phyloP scores from a whole-genome alignment of 2,888 invertebrate genomes.

The Spicauda simplicius region DNA sequence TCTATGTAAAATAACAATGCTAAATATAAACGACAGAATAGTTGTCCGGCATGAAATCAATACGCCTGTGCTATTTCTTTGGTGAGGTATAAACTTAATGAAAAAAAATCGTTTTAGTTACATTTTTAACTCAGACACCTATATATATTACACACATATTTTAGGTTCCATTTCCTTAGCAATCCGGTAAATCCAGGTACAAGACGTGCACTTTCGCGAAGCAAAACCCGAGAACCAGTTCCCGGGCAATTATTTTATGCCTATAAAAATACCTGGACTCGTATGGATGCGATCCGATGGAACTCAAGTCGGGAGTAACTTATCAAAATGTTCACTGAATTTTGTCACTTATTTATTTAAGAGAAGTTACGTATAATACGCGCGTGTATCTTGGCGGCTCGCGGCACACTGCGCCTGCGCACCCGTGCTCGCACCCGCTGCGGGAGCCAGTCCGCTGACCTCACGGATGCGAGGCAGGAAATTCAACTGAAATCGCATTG shows the following conservation, averaged over 20 bases:
- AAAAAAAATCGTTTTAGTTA: not conserved
- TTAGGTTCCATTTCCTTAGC: slow-evolving; percentile 18
- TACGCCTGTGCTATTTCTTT: not conserved
- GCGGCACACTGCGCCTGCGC: slow-evolving; percentile 52
- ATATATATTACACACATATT: no score
- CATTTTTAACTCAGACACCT: not conserved
- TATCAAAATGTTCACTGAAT: slow-evolving; percentile 56
- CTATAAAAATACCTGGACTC: slow-evolving; percentile 71
- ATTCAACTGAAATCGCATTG: slow-evolving; percentile 49
- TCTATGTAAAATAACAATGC: not conserved
- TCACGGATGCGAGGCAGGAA: slow-evolving; percentile 64
- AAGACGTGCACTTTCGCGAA: slow-evolving; percentile 59
- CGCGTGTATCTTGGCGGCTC: slow-evolving; percentile 52
- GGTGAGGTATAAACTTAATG: not conserved
- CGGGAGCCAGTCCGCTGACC: slow-evolving; percentile 57
- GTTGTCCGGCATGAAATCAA: not conserved
- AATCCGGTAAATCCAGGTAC: slow-evolving; percentile 23
- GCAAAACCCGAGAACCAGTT: slow-evolving; percentile 66
- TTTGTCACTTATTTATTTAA: slow-evolving; percentile 50
- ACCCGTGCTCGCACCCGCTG: slow-evolving; percentile 43
- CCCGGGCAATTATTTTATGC: slow-evolving; percentile 39
- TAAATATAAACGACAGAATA: not conserved
- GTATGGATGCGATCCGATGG: slow-evolving; percentile 50
- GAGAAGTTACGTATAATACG: slow-evolving; percentile 45
- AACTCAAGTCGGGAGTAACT: slow-evolving; percentile 46